Evolutionary conservation across 2,113 vertebrate species (phyloP).

Genomic region (Herpetotheres cachinnans): DNA sequence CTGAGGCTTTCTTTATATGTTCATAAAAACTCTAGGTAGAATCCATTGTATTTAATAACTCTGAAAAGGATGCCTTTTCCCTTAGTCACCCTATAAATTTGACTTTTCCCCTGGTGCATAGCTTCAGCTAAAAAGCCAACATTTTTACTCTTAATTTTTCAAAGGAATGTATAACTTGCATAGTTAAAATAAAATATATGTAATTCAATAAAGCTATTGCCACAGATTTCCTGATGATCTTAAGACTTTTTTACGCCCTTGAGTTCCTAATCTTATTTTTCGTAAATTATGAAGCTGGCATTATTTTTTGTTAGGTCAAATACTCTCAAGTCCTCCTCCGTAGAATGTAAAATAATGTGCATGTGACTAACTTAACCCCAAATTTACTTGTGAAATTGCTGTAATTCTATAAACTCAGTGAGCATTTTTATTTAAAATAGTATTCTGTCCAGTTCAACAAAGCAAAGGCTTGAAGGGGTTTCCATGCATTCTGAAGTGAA

Average conservation of each 20-base stretch:
- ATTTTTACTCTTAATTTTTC: neutral
- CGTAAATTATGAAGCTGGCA: neutral
- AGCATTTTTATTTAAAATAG: neutral
- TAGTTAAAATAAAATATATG: too few relatives aligned
- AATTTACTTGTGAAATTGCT: neutral
- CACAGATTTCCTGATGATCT: neutral
- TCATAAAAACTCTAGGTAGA: neutral
- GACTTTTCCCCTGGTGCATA: neutral
- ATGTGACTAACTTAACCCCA: neutral
- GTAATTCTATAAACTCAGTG: neutral
- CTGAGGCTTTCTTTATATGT: constrained; percentile 4
- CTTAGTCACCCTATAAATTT: neutral
- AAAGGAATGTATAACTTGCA: neutral
- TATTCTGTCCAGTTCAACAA: neutral
- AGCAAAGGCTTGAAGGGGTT: neutral
- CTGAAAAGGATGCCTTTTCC: neutral
- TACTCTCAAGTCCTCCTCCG: neutral
- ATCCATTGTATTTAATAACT: neutral
- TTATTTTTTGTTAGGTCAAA: neutral
- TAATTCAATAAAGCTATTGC: neutral
- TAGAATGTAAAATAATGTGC: neutral
- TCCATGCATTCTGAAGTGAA: neutral
- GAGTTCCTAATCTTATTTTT: neutral
- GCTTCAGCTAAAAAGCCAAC: neutral
- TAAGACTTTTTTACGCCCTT: neutral